These are phyloP conservation scores for Pterostichus madidus DNA, from an alignment of 2,888 invertebrate species.

Conservation along the genomic window DNA sequence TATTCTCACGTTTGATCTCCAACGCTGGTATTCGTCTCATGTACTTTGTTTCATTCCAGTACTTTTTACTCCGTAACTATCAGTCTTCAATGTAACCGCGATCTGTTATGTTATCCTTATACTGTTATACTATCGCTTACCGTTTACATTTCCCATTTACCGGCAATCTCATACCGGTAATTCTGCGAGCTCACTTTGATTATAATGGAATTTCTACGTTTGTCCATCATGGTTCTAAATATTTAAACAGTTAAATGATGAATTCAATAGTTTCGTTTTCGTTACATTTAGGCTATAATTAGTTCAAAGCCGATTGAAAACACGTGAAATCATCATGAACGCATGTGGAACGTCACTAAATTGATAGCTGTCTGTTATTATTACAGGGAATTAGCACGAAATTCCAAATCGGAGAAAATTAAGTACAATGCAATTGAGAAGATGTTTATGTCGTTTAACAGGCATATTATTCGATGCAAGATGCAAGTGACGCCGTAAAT, in stretches of 20 bases:
- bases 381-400: neutral
- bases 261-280: conserved; percentile 33
- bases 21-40: conserved; percentile 32
- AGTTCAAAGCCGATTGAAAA: conserved; percentile 4
- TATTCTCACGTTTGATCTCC: conserved; percentile 51
- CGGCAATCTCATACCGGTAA: conserved; percentile 10
- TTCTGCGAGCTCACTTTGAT: conserved; percentile 6
- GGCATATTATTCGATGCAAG: too few species aligned
- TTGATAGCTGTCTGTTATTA: conserved; percentile 19
- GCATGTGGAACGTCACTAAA: conserved; percentile 23
- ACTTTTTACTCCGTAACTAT: conserved; percentile 35
- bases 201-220: conserved; percentile 33
- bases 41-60: conserved; percentile 40
- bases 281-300: conserved; percentile 18
- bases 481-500: too few species aligned
- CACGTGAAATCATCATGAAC: conserved; percentile 35
- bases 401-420: conserved; percentile 10
- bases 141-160: neutral
- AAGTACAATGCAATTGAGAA: too few species aligned
- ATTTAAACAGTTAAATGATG: conserved; percentile 16
- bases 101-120: conserved; percentile 15
- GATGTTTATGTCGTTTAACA: too few species aligned
- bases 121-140: neutral
- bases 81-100: conserved; percentile 39
- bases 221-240: conserved; percentile 4